Evolutionary conservation across 1,140 invertebrate species (phyloP), one percentile per base, ranked within the genome.

Genomic region (Andricus grossulariae): DNA sequence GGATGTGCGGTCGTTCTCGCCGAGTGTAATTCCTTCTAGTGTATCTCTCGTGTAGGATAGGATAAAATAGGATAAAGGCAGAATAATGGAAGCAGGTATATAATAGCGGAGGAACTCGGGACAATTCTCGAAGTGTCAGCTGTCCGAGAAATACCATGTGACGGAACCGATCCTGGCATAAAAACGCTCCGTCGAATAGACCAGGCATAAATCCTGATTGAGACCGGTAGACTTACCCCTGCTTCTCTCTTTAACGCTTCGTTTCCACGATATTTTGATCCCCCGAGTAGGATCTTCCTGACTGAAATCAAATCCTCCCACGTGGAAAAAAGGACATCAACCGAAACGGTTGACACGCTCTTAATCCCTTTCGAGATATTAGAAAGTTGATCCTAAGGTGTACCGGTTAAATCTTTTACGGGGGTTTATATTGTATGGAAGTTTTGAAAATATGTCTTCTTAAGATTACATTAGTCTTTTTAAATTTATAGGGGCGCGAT

Each of bases 1-100:
- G 70, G 84, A 85, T 85, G 81, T 83, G 83, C 80, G 78, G 78
- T 76, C 81, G 78, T 83, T 74, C 70, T 79, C 80, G 77, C 72
- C 80, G 77, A 52, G 75, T 82, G 82, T 86, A 86, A 83, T 86
- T 85, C 79, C 78, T 72, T 75, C 79, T 21, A 21, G 21, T 60
- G 57, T 32, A 60, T 21, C 21, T 60, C 57, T 60, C 57, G 21
- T 39, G 21, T 60, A 60, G 13, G 15, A 19, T 13, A 25, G 10
- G 25, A 32, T 60, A 60, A 13, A 60, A 60, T 15, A 3, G 19
- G 10, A 12, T 18, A 57, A 21, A 57, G 21, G 10, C 39, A 45
- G 39, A 45, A 45, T 45, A 57, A 57, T 57, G 25, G 19, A 12
- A 15, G 19, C 57, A 57, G 55, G 19, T 45, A 45, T 45, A 45